phyloP scores from a whole-genome alignment of 2,113 vertebrate species.

The Aptenodytes forsteri region DNA sequence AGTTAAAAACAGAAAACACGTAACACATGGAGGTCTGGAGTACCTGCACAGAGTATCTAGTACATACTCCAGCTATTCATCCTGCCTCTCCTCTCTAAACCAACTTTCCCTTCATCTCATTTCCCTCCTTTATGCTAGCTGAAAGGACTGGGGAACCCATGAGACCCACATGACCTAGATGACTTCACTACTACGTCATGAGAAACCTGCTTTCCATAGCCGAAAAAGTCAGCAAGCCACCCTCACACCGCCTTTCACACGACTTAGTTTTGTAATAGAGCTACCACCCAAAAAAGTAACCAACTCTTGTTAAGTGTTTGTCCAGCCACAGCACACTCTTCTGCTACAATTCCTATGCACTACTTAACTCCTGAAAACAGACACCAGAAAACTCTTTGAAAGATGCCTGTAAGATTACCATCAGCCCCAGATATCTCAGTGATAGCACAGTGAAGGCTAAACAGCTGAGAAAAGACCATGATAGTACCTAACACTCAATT shows the following conservation, averaged over 20 bases:
- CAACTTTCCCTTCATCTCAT: neutral
- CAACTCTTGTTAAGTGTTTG: neutral
- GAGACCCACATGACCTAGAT: neutral
- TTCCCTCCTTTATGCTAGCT: neutral
- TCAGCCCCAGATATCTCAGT: neutral
- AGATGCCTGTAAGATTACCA: neutral
- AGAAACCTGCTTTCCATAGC: neutral
- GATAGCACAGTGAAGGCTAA: neutral
- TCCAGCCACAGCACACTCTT: neutral
- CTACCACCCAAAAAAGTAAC: neutral
- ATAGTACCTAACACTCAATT: neutral
- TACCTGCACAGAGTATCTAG: neutral
- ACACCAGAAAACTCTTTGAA: neutral
- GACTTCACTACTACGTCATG: accelerated
- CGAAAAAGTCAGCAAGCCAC: neutral
- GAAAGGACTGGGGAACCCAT: neutral
- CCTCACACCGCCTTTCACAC: neutral
- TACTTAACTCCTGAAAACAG: neutral
- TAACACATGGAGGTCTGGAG: neutral
- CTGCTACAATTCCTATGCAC: neutral
- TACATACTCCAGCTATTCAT: neutral
- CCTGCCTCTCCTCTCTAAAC: neutral
- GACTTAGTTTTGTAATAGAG: neutral
- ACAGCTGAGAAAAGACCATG: neutral
- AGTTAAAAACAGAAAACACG: neutral